Conservation (phyloP, 2,797 vertebrate species). For the Triplophysa bombifrons region DNA sequence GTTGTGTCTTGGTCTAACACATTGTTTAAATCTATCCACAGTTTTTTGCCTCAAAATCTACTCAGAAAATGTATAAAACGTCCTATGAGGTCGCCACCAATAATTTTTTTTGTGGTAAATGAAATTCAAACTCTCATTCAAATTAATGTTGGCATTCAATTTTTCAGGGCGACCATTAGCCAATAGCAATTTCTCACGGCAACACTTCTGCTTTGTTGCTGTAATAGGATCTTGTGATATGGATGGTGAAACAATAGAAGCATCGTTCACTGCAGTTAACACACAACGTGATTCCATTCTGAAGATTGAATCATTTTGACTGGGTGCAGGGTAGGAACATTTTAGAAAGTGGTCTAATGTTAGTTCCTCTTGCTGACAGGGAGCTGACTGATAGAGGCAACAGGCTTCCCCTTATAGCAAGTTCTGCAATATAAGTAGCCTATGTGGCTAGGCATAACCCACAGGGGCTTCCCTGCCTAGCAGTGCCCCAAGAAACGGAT, state of each 20-base stretch:
- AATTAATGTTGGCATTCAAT: constrained; percentile 32
- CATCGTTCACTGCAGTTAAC: constrained; percentile 5
- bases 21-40: not conserved
- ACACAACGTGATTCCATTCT: not conserved
- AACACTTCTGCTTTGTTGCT: constrained; percentile 4
- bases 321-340: constrained; percentile 3
- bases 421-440: constrained; percentile 31
- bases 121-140: not conserved
- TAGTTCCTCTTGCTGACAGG: constrained; percentile 31
- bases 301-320: constrained; percentile 32
- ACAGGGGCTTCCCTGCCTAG: constrained; percentile 35
- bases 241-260: constrained; percentile 22
- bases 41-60: not conserved
- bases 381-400: constrained; percentile 45
- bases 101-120: too few species aligned
- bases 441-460: constrained; percentile 37
- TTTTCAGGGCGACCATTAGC: constrained; percentile 37
- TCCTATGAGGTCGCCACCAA: too few species aligned
- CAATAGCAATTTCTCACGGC: constrained; percentile 29
- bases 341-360: constrained; percentile 30
- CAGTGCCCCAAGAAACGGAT: constrained; percentile 2
- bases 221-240: constrained; percentile 38
- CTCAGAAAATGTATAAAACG: not conserved
- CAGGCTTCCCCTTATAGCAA: constrained; percentile 40
- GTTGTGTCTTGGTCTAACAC: not conserved